These are phyloP conservation scores for Ceratina calcarata DNA, from an alignment of 1,140 invertebrate genomes.

Conservation along the genomic window DNA sequence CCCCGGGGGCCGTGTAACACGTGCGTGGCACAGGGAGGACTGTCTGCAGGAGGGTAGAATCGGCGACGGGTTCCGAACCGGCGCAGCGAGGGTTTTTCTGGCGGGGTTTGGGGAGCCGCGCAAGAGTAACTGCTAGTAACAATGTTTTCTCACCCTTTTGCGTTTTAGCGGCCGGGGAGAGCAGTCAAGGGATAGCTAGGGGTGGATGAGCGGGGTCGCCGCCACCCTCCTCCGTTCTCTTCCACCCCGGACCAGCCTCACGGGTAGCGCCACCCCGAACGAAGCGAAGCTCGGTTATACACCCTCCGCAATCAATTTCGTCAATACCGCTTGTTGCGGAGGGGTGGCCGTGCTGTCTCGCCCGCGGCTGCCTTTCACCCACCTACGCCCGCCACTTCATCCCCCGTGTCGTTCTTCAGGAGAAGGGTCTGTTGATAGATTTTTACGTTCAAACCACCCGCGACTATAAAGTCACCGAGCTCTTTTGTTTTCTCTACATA, in stretches of 20 bases:
- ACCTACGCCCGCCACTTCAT: slow-evolving; percentile 42
- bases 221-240: slow-evolving; percentile 26
- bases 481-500: slow-evolving; percentile 43
- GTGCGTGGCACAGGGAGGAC: slow-evolving; percentile 63
- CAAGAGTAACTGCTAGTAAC: slow-evolving; percentile 76
- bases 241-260: slow-evolving; percentile 16
- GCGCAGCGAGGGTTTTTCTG: slow-evolving; percentile 25
- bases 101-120: slow-evolving; percentile 51
- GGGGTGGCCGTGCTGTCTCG: slow-evolving; percentile 64
- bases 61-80: slow-evolving; percentile 14
- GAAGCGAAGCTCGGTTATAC: slow-evolving; percentile 68
- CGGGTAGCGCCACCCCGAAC: slow-evolving; percentile 51
- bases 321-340: slow-evolving; percentile 78
- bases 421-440: slow-evolving; percentile 72
- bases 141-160: slow-evolving; percentile 79
- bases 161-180: slow-evolving; percentile 63
- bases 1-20: slow-evolving; percentile 70
- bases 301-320: slow-evolving; percentile 77
- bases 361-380: slow-evolving; percentile 58
- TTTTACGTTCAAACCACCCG: slow-evolving; percentile 65
- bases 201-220: slow-evolving; percentile 40
- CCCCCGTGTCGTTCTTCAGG: slow-evolving; percentile 42
- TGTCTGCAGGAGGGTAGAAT: slow-evolving; percentile 42
- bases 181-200: not conserved
- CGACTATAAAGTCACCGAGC: slow-evolving; percentile 55